A percentile compares a stretch with the other conserved stretches of the same genome.
Evolutionary conservation across 1,140 invertebrate species (phyloP).

Genomic region (Schmidtea mediterranea): DNA sequence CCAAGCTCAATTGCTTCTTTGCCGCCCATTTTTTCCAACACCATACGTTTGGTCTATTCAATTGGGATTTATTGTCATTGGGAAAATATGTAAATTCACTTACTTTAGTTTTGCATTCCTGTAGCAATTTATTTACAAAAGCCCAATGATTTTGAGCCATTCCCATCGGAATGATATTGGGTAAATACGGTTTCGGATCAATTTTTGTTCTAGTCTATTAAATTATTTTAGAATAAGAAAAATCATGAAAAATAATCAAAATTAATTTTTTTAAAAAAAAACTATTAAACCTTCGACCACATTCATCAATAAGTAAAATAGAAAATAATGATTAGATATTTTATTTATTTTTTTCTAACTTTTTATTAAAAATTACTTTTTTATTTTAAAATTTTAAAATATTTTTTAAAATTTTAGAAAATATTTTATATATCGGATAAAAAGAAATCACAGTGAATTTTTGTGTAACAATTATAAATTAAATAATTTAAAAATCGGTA

Average conservation of each 20-base stretch:
- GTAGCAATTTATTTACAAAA: constrained; percentile 75
- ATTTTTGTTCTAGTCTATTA: constrained; percentile 21
- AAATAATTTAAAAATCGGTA: too few species aligned
- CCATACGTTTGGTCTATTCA: constrained; percentile 75
- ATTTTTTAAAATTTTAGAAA: too few species aligned
- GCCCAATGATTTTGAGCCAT: constrained; percentile 82
- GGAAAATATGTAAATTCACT: too few species aligned
- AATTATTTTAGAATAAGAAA: constrained; percentile 18
- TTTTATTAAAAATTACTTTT: constrained; percentile 7
- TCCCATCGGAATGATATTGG: constrained; percentile 20
- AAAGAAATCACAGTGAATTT: too few species aligned
- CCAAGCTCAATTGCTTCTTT: constrained; percentile 62
- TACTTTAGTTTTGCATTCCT: constrained; percentile 44
- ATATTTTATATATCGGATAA: too few species aligned
- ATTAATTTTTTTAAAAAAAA: not conserved
- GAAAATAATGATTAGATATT: constrained; percentile 13
- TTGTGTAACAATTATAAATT: too few species aligned
- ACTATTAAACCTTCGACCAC: not conserved
- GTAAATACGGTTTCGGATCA: constrained; percentile 19
- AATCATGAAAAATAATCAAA: not conserved
- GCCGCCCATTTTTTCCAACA: constrained; percentile 75
- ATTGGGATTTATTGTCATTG: not conserved
- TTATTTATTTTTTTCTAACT: constrained; percentile 13
- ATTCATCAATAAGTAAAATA: constrained; percentile 1
- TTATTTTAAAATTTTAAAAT: too few species aligned